These are phyloP conservation scores for Plemyria rubiginata DNA, from an alignment of 2,888 invertebrate species.

Conservation along the genomic window DNA sequence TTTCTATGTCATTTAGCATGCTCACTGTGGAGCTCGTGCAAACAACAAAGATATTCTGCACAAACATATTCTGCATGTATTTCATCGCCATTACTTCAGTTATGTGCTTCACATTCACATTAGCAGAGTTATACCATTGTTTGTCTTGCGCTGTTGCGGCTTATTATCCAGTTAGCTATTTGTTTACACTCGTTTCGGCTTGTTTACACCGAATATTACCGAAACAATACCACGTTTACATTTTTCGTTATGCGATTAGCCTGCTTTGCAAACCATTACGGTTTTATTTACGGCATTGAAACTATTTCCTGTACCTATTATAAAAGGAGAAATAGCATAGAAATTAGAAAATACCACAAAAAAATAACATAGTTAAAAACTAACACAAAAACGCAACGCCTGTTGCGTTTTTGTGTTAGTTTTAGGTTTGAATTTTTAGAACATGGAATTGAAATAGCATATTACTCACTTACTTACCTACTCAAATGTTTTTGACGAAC, in stretches of 20 bases:
- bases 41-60: background rate
- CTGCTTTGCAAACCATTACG: constrained; percentile 39
- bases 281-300: constrained; percentile 36
- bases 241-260: constrained; percentile 35
- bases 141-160: constrained; percentile 21
- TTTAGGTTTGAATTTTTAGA: background rate
- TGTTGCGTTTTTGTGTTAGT: too few relatives aligned
- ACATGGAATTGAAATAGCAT: too few relatives aligned
- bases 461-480: too few relatives aligned
- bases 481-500: too few relatives aligned
- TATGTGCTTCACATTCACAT: constrained; percentile 6
- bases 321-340: too few relatives aligned
- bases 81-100: background rate
- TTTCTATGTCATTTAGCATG: too few relatives aligned
- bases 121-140: constrained; percentile 20
- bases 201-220: constrained; percentile 35
- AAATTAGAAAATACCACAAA: too few relatives aligned
- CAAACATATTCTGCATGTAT: constrained; percentile 1
- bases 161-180: constrained; percentile 30
- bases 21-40: constrained; percentile 1
- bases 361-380: too few relatives aligned
- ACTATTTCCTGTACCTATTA: constrained; percentile 33
- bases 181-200: constrained; percentile 30
- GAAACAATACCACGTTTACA: constrained; percentile 42
- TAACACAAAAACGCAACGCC: too few relatives aligned